phyloP scores from a whole-genome alignment of 2,113 vertebrate genomes.

The Noctilio leporinus region DNA sequence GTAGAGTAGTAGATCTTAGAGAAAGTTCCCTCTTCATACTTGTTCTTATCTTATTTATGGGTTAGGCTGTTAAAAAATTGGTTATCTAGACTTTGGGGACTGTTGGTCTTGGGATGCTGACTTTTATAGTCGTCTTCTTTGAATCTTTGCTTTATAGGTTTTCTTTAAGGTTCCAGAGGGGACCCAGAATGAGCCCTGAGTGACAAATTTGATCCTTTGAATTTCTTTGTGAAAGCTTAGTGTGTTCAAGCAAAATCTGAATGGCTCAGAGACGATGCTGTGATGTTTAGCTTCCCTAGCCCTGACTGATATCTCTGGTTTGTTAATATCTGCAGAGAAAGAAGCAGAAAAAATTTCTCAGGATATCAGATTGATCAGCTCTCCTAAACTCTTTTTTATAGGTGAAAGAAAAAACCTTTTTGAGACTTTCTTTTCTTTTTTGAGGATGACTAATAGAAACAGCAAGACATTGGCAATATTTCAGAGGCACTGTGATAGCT shows the following conservation, averaged over 20 bases:
- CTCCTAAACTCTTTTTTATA: neutral
- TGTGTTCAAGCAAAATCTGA: slow-evolving; percentile 35
- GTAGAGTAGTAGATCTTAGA: neutral
- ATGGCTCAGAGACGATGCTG: neutral
- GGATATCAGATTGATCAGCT: neutral
- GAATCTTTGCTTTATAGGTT: neutral
- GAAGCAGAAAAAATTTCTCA: neutral
- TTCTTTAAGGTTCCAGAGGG: neutral
- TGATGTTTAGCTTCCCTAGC: neutral
- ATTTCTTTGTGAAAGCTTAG: neutral
- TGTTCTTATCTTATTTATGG: neutral
- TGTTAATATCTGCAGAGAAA: neutral
- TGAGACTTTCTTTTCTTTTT: neutral
- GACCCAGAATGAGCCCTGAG: neutral
- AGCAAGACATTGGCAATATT: neutral
- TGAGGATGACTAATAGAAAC: neutral
- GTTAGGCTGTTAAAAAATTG: neutral
- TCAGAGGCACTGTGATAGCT: neutral
- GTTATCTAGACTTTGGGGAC: neutral
- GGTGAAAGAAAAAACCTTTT: neutral
- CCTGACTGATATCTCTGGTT: neutral
- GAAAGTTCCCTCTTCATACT: neutral
- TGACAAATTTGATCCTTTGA: slow-evolving; percentile 16
- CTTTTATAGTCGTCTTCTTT: neutral
- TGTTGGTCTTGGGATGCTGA: neutral